Base-by-base conservation (phyloP, 2,797 vertebrate genomes). In the Gobio occitaniae region DNA sequence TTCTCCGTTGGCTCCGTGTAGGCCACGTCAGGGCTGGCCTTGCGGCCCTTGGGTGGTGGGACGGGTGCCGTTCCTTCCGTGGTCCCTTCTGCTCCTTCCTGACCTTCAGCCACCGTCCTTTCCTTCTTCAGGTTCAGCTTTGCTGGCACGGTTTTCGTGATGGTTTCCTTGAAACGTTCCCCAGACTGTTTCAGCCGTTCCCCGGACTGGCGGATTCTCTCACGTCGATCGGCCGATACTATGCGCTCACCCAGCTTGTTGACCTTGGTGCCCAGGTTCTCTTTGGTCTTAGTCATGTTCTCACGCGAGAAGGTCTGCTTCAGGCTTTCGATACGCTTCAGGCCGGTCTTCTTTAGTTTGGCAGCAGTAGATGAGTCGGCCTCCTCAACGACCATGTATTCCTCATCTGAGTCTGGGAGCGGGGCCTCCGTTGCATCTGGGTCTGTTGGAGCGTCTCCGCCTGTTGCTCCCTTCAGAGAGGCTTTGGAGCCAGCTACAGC, bases 281-380 rank as follows among this genome's bases (percentile, higher is more conserved):
- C 97, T 19, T 96, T 97, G 6, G 97, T 99, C 93, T 98, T 99
- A 89, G 95, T 93, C 92, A 99, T 97, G 92, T 96, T 99, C 93
- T 99, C 96, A 84, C 94, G 97, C 83, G 98, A 98, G 95, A 99
- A 99, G 0, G 97, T 97, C 84, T 97, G 96, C 92, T 97, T 99
- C 91, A 99, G 96, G 90, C 97, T 98, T 94, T 98, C 97, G 13
- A 99, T 98, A 88, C 94, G 96, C 17, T 95, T 97, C 93, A 97
- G 95, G 84, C 98, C 97, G 0, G 96, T 95, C 93, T 97, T 99
- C 92, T 96, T 99, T 85, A 96, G 85, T 50, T 93, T 96, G 29
- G 94, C 61, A 25, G 95, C 95, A 56, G 94, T 90, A 10, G 96
- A 94, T 16, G 93, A 92, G 48, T 94, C 93, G 0, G 91, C 94